These are phyloP conservation scores for Lasaia peninsularis DNA, from an alignment of 1,140 invertebrate genomes.

Conservation along the genomic window DNA sequence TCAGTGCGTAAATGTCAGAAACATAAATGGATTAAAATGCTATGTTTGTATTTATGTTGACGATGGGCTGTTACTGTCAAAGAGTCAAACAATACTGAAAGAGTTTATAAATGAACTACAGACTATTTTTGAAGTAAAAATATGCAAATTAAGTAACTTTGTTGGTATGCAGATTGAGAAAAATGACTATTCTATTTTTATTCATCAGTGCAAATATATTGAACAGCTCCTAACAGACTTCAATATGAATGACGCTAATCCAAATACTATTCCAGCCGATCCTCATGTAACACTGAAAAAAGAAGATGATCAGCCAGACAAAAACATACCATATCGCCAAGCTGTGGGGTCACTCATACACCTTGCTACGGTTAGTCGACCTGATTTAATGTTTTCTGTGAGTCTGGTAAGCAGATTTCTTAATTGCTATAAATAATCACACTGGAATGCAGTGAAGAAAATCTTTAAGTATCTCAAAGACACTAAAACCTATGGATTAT, in stretches of 20 bases:
- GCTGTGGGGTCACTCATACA: background rate
- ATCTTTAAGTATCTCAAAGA: background rate
- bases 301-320: too few relatives aligned
- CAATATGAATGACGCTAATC: background rate
- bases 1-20: too few relatives aligned
- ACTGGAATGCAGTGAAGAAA: background rate
- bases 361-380: background rate
- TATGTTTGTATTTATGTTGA: too few relatives aligned
- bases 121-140: too few relatives aligned
- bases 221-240: conserved; percentile 6
- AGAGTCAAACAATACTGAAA: too few relatives aligned
- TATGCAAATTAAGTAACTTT: background rate
- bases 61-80: too few relatives aligned
- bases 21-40: too few relatives aligned
- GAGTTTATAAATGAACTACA: too few relatives aligned
- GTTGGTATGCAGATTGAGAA: background rate
- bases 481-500: background rate
- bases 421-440: background rate
- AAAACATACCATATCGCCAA: background rate
- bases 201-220: conserved; percentile 14
- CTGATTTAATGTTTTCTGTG: background rate
- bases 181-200: conserved; percentile 15
- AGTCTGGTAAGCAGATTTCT: background rate
- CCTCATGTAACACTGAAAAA: background rate
- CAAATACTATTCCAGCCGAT: background rate